Evolutionary conservation across 2,797 vertebrate genomes (phyloP), one percentile per base, ranked within the genome.

Genomic region (Notolabrus celidotus): DNA sequence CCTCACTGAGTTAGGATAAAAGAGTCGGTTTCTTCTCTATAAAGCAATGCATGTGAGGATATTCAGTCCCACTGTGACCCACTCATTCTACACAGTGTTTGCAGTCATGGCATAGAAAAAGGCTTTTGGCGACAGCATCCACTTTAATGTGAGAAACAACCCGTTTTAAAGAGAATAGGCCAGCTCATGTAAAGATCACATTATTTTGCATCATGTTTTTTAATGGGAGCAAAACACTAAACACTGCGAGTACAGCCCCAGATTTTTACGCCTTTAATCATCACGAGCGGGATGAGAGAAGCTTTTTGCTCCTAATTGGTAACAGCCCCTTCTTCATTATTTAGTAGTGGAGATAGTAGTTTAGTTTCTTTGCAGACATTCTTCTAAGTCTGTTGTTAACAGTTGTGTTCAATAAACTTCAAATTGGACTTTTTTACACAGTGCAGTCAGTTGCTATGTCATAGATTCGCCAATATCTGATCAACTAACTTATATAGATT

Each of bases 31-130:
- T 57, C 22, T 39, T 71, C 47, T 36, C n/a, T n/a, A n/a, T n/a
- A n/a, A n/a, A n/a, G n/a, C n/a, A n/a, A n/a, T n/a, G n/a, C 17
- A 41, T 55, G 11, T 27, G 4, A 0, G 7, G 3, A 47, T 69
- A 61, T 60, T 42, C 43, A 67, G 27, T 46, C 58, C 27, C 15
- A 14, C 47, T 64, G 29, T 74, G 62, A 73, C 65, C 54, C 47
- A 50, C 61, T 67, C 52, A 22, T 12, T 29, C 50, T 60, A 65
- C 36, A 55, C 60, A 52, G 38, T 29, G 12, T 76, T 67, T 60
- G n/a, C n/a, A n/a, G n/a, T n/a, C n/a, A n/a, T n/a, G n/a, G n/a
- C n/a, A n/a, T n/a, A n/a, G n/a, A n/a, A n/a, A n/a, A n/a, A n/a
- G 53, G 19, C 61, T 76, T 29, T 23, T 3, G 29, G 58, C 10